Evolutionary conservation across 2,113 vertebrate genomes (phyloP).

Genomic region (Sinocyclocheilus maitianheensis): DNA sequence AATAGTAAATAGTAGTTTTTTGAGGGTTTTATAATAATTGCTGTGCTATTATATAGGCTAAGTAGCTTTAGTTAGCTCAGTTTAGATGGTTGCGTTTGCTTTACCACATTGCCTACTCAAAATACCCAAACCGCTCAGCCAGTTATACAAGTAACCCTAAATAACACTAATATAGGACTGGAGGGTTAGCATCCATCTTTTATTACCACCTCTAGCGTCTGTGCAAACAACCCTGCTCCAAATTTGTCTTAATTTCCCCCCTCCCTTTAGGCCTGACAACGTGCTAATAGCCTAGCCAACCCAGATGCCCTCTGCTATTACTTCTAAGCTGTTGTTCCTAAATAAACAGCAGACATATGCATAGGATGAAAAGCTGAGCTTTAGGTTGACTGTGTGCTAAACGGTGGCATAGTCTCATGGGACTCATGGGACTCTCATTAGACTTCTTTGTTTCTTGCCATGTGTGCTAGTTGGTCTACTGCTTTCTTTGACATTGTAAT

Average conservation of each 20-base stretch:
- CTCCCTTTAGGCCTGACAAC: conserved; percentile 44
- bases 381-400: conserved; percentile 61
- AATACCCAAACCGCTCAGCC: conserved; percentile 25
- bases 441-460: conserved; percentile 15
- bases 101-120: conserved; percentile 54
- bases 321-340: conserved; percentile 41
- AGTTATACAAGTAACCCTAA: conserved; percentile 53
- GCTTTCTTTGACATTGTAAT: not conserved
- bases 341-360: conserved; percentile 61
- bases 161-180: conserved; percentile 33
- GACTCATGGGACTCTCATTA: conserved; percentile 59
- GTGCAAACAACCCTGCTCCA: conserved; percentile 63
- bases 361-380: conserved; percentile 55
- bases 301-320: conserved; percentile 46
- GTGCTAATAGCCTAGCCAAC: conserved; percentile 38
- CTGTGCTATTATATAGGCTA: not conserved
- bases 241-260: conserved; percentile 64
- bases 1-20: not conserved
- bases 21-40: no score
- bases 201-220: conserved; percentile 51
- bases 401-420: conserved; percentile 58
- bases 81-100: conserved; percentile 66
- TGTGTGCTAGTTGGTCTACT: not conserved
- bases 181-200: conserved; percentile 38
- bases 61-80: not conserved